Percentiles rank a stretch among this genome's conserved stretches.
Evolutionary conservation across 1,140 invertebrate species (phyloP).

Genomic region (Trichonephila clavata): DNA sequence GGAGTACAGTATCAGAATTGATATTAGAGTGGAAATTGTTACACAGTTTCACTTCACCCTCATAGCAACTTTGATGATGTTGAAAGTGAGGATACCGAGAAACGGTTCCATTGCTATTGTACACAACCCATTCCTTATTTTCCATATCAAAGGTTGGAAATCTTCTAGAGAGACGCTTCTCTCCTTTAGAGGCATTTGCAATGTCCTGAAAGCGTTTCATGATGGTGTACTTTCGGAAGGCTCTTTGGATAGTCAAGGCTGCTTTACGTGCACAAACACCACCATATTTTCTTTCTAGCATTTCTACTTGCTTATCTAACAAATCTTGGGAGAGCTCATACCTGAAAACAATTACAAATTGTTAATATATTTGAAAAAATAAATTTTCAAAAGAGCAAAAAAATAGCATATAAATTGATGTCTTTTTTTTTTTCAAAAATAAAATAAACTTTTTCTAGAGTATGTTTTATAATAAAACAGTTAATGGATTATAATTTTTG

Average conservation of each 20-base stretch:
- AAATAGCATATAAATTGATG: too few relatives aligned
- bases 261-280: conserved; percentile 94
- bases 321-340: conserved; percentile 99
- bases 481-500: too few relatives aligned
- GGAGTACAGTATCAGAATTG: conserved; percentile 75
- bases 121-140: conserved; percentile 75
- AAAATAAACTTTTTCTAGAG: too few relatives aligned
- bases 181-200: conserved; percentile 94
- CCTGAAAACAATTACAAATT: conserved; percentile 48
- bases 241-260: conserved; percentile 96
- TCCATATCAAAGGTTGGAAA: conserved; percentile 82
- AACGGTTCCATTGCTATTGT: conserved; percentile 64
- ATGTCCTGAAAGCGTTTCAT: conserved; percentile 96
- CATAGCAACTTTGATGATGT: conserved; percentile 56
- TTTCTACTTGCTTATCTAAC: conserved; percentile 96
- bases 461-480: too few relatives aligned
- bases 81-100: conserved; percentile 63
- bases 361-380: background rate
- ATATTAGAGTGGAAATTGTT: conserved; percentile 63
- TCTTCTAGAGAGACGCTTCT: conserved; percentile 88
- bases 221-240: conserved; percentile 95
- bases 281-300: conserved; percentile 96
- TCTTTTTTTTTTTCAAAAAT: too few relatives aligned
- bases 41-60: conserved; percentile 56
- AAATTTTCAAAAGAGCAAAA: too few relatives aligned